Evolutionary conservation across 2,113 vertebrate genomes (phyloP), one percentile per base, ranked within the genome.

Genomic region (Brachyhypopomus occidentalis): DNA sequence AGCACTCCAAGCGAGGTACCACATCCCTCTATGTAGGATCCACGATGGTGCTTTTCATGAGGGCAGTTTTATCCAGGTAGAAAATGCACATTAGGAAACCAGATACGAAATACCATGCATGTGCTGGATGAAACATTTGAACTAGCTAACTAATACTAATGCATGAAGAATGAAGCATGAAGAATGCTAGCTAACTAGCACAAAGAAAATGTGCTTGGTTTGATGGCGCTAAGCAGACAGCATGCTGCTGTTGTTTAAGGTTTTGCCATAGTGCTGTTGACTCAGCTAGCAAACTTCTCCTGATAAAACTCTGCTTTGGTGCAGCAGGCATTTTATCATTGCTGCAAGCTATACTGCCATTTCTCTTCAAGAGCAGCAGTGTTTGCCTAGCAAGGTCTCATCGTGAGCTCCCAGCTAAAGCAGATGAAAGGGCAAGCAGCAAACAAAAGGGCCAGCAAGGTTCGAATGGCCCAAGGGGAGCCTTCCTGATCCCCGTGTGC

Each of bases 381-480:
- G 72, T 80, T 45, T 72, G 11, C 59, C 62, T 52, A 79, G 75
- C 74, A 62, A 80, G 34, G 19, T 36, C 41, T 16, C 30, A 30
- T 79, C 23, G 48, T 12, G 45, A 20, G 55, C 34, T 72, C 17
- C 27, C 17, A 70, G 71, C 38, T 52, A 66, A 58, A 27, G 27
- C 36, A 63, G 45, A 75, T 59, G 72, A 23, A 75, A 58, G 62
- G 71, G 20, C 78, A 70, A 52, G 82, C 36, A 77, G 20, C 60
- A 80, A 74, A 72, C 30, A 34, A 9, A 59, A 41, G 63, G 75
- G 86, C 56, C 62, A n/a, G 1, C 72, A 36, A 64, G 72, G 80
- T 75, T 55, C 71, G 48, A 56, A 27, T 30, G 36, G 30, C 66
- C 52, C 64, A 59, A 75, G 75, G 45, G 75, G 66, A 78, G 17